A percentile compares a stretch with the other conserved stretches of the same genome.
These are phyloP conservation scores for Drosophila lini DNA, from an alignment of 1,140 invertebrate species.

Conservation along the genomic window DNA sequence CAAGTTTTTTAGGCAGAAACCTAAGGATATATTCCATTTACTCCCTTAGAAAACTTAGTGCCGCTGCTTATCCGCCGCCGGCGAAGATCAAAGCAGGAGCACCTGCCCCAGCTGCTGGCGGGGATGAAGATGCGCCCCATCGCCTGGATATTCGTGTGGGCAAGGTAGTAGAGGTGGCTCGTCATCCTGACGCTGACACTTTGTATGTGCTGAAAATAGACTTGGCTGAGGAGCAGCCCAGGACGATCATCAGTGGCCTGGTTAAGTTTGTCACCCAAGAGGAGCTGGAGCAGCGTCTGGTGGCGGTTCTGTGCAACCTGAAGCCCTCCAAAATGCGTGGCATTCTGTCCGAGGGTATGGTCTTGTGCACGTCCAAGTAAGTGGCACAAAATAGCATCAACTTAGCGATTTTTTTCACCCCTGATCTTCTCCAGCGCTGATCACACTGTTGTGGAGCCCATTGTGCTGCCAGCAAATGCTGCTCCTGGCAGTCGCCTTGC, in stretches of 20 bases:
- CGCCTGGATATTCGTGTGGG: slow-evolving; percentile 96
- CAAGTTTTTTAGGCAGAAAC: background rate
- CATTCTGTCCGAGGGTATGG: slow-evolving; percentile 95
- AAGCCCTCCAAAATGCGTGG: slow-evolving; percentile 97
- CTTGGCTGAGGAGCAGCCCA: slow-evolving; percentile 88
- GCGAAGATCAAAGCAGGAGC: slow-evolving; percentile 86
- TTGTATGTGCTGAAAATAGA: slow-evolving; percentile 98
- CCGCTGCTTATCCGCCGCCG: slow-evolving; percentile 92
- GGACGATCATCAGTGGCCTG: slow-evolving; percentile 94
- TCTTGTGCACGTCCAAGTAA: slow-evolving; percentile 94
- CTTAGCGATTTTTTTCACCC: background rate
- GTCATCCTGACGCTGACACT: slow-evolving; percentile 97
- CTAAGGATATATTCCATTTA: background rate
- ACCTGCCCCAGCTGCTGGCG: slow-evolving; percentile 67
- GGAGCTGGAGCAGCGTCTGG: slow-evolving; percentile 93
- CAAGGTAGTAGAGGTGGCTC: slow-evolving; percentile 94
- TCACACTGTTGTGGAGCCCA: slow-evolving; percentile 92
- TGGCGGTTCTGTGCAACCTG: slow-evolving; percentile 96
- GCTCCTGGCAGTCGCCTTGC: slow-evolving; percentile 92
- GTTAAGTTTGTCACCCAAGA: slow-evolving; percentile 95
- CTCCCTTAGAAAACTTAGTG: slow-evolving; percentile 84
- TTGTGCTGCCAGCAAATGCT: slow-evolving; percentile 90
- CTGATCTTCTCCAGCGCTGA: slow-evolving; percentile 86
- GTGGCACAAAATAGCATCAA: slow-evolving; percentile 38
- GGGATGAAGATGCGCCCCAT: slow-evolving; percentile 89